phyloP scores from a whole-genome alignment of 2,113 vertebrate genomes.

The Bos indicus region DNA sequence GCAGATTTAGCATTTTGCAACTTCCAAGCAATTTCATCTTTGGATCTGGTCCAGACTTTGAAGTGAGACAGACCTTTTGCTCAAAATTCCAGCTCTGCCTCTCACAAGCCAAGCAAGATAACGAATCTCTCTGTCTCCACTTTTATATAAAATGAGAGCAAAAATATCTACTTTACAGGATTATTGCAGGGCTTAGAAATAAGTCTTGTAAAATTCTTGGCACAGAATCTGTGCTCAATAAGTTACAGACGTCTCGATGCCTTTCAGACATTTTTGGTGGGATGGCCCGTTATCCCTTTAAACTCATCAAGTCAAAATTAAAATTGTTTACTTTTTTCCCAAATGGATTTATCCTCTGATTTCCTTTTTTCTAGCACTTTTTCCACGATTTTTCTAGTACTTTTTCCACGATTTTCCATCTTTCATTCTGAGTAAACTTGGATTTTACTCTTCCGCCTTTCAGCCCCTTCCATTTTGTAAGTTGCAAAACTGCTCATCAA shows the following conservation, averaged over 20 bases:
- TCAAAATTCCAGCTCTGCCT: background rate
- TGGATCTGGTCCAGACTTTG: background rate
- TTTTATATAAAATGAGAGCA: background rate
- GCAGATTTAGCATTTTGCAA: background rate
- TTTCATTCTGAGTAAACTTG: background rate
- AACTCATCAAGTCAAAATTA: background rate
- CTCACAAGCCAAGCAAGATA: background rate
- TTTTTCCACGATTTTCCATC: background rate
- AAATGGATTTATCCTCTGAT: background rate
- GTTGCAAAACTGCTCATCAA: rapidly evolving
- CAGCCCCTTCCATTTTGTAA: background rate
- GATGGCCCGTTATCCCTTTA: background rate
- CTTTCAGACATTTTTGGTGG: background rate
- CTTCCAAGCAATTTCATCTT: background rate
- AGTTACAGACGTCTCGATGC: background rate
- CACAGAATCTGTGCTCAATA: background rate
- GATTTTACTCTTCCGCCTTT: background rate
- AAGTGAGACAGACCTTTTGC: background rate
- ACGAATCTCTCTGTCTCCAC: background rate
- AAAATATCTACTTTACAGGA: background rate
- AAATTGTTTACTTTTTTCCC: background rate
- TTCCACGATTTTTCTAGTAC: background rate
- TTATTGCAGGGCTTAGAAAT: background rate
- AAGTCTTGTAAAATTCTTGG: background rate
- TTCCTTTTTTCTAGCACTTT: background rate